These are phyloP conservation scores for Anoplolepis gracilipes DNA, from an alignment of 1,140 invertebrate species.

Conservation along the genomic window DNA sequence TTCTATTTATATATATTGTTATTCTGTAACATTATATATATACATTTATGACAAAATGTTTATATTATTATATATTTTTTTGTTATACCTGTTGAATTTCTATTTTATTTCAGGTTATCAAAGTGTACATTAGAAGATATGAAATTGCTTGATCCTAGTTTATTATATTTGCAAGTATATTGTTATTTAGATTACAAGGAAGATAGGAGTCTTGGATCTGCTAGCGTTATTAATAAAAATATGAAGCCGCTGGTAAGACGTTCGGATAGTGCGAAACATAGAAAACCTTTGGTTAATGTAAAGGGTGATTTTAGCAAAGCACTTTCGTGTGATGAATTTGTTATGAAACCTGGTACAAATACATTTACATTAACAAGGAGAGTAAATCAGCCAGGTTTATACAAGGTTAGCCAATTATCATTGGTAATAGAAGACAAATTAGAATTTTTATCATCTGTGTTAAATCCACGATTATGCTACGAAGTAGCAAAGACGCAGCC, in stretches of 20 bases:
- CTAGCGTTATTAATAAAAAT: conserved; percentile 88
- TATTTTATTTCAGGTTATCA: conserved; percentile 77
- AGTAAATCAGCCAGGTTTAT: conserved; percentile 87
- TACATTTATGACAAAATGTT: not conserved
- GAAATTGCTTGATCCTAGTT: conserved; percentile 87
- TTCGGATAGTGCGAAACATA: conserved; percentile 87
- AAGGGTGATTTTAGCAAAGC: conserved; percentile 88
- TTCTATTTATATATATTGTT: not conserved
- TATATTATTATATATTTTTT: not conserved
- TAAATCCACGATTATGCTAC: conserved; percentile 85
- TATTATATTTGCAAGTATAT: conserved; percentile 89
- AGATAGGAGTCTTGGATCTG: conserved; percentile 91
- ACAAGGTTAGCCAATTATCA: conserved; percentile 88
- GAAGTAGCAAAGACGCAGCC: conserved; percentile 87
- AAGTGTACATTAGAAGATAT: conserved; percentile 86
- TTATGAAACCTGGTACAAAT: conserved; percentile 91
- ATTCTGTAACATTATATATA: not conserved
- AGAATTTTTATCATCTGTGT: conserved; percentile 84
- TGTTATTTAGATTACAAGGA: conserved; percentile 92
- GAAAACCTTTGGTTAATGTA: conserved; percentile 86
- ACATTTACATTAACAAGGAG: conserved; percentile 88
- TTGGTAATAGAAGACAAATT: conserved; percentile 87
- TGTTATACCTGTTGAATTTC: not conserved
- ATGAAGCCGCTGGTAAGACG: conserved; percentile 86
- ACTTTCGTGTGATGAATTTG: conserved; percentile 86